phyloP scores from a whole-genome alignment of 2,888 invertebrate species.

The Chloroclystis v-ata region DNA sequence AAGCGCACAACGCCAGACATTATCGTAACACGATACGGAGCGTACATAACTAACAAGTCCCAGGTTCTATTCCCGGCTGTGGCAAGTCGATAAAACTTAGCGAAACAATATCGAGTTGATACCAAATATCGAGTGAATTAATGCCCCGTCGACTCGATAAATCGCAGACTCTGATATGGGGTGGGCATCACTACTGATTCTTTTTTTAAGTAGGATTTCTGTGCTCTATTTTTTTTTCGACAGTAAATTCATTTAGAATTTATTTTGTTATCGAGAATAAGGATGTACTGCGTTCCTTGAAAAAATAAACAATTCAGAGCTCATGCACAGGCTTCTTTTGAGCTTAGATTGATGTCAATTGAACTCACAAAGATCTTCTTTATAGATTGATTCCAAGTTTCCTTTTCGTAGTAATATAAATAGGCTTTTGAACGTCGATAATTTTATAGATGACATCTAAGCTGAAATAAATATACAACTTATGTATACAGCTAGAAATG shows the following conservation, averaged over 20 bases:
- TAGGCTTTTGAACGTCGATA: constrained; percentile 1
- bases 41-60: constrained; percentile 57
- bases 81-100: constrained; percentile 52
- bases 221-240: not conserved
- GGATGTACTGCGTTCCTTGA: too few species aligned
- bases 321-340: not conserved
- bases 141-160: constrained; percentile 46
- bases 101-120: constrained; percentile 64
- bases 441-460: not conserved
- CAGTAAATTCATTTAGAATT: not conserved
- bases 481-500: constrained; percentile 18
- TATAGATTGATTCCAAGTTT: not conserved
- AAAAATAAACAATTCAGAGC: too few species aligned
- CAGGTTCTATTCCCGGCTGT: constrained; percentile 48
- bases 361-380: not conserved
- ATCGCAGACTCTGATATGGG: constrained; percentile 32
- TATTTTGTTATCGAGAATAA: too few species aligned
- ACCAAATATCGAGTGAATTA: constrained; percentile 59
- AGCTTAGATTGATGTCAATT: not conserved
- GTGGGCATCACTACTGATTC: constrained; percentile 30
- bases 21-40: constrained; percentile 61
- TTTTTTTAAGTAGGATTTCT: constrained; percentile 20
- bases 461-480: constrained; percentile 17
- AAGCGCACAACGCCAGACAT: constrained; percentile 48
- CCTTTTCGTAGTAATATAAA: not conserved